A percentile compares a stretch with the other conserved stretches of the same genome.
These are phyloP conservation scores for Rhinolophus ferrumequinum DNA, from an alignment of 2,113 vertebrate species.

Conservation along the genomic window DNA sequence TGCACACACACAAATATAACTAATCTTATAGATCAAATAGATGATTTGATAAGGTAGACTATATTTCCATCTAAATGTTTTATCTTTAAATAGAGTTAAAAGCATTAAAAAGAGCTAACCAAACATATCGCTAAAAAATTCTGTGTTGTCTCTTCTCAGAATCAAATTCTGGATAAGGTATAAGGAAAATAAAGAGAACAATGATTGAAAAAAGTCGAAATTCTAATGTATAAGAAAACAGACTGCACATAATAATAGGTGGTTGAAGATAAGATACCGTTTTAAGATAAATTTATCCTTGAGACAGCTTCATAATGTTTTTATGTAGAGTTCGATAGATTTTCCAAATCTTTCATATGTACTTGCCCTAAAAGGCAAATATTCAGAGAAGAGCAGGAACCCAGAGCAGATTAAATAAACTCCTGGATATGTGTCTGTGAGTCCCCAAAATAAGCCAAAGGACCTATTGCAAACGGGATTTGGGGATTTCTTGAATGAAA, in stretches of 20 bases:
- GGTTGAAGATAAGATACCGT: background rate
- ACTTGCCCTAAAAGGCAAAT: background rate
- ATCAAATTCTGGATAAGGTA: background rate
- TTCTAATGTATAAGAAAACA: background rate
- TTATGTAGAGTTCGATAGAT: background rate
- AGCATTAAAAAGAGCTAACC: background rate
- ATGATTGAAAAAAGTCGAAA: constrained; percentile 2
- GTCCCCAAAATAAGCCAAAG: background rate
- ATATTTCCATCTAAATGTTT: background rate
- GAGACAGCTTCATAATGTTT: background rate
- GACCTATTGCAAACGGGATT: constrained; percentile 20
- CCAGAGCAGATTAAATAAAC: constrained; percentile 7
- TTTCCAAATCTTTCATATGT: background rate
- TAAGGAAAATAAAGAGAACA: background rate
- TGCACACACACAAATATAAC: background rate
- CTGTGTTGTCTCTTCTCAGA: background rate
- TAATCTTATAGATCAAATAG: background rate
- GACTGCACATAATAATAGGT: background rate
- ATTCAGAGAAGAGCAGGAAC: background rate
- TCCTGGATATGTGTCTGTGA: background rate
- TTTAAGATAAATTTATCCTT: constrained; percentile 35
- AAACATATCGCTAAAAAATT: background rate
- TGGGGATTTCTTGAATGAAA: constrained; percentile 54
- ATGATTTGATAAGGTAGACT: constrained; percentile 1
- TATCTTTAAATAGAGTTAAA: background rate